These are phyloP conservation scores for Globodera rostochiensis DNA, from an alignment of 1,140 invertebrate genomes.

Conservation along the genomic window DNA sequence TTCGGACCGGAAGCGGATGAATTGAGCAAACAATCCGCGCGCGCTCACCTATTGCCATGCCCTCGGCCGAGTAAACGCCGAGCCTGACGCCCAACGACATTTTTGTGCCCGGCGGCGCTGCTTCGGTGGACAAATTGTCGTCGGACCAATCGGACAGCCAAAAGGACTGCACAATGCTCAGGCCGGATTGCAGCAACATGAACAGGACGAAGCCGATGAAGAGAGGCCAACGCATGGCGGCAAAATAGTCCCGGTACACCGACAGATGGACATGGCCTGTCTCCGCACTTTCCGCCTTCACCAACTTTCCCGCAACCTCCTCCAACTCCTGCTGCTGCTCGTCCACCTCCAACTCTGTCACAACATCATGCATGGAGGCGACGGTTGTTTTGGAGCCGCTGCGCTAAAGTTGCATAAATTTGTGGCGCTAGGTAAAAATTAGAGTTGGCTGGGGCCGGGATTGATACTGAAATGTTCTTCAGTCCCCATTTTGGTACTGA, in stretches of 20 bases:
- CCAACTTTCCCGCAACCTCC: slow-evolving; percentile 12
- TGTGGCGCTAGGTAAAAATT: no score
- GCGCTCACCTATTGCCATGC: slow-evolving; percentile 12
- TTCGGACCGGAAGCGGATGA: not conserved
- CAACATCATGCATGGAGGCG: not conserved
- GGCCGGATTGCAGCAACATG: slow-evolving; percentile 48
- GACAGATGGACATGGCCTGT: slow-evolving; percentile 58
- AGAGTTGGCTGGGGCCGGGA: no score
- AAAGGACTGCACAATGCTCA: slow-evolving; percentile 56
- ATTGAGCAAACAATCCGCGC: no score
- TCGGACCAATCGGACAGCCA: slow-evolving; percentile 67
- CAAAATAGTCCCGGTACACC: slow-evolving; percentile 65
- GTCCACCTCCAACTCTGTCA: not conserved
- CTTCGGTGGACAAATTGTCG: slow-evolving; percentile 39
- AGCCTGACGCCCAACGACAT: slow-evolving; percentile 12
- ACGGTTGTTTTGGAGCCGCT: not conserved
- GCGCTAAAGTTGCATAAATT: not conserved
- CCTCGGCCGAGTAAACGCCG: slow-evolving; percentile 16
- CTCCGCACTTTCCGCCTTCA: slow-evolving; percentile 55
- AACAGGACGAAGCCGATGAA: slow-evolving; percentile 45
- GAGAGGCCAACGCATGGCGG: slow-evolving; percentile 57
- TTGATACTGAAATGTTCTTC: no score
- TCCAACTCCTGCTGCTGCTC: not conserved
- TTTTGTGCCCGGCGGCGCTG: slow-evolving; percentile 4
- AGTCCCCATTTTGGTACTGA: no score